These are phyloP conservation scores for Sclerodermus sp. DNA, from an alignment of 2,888 invertebrate genomes.

Conservation along the genomic window DNA sequence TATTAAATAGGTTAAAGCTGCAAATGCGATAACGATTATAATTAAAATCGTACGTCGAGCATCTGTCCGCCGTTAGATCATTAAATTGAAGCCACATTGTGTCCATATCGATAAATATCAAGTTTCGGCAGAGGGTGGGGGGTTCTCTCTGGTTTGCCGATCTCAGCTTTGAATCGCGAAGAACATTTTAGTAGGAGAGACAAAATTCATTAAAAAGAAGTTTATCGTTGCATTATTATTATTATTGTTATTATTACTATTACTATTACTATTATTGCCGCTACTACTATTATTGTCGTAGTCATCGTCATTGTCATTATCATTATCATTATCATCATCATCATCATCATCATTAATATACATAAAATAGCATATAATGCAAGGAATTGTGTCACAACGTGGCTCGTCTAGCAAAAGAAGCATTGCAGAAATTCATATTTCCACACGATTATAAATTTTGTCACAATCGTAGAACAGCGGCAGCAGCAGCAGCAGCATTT, in stretches of 20 bases:
- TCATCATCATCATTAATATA: constrained; percentile 17
- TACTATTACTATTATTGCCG: constrained; percentile 17
- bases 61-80: constrained; percentile 27
- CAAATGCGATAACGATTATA: constrained; percentile 49
- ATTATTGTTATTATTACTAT: constrained; percentile 1
- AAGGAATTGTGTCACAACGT: constrained; percentile 30
- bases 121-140: constrained; percentile 5
- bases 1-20: constrained; percentile 50
- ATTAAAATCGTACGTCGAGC: constrained; percentile 37
- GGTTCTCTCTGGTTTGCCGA: constrained; percentile 13
- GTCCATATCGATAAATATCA: constrained; percentile 1
- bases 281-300: constrained; percentile 31
- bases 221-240: constrained; percentile 8
- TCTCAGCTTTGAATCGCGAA: no score
- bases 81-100: constrained; percentile 17
- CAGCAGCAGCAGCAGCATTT: no score
- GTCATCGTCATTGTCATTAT: constrained; percentile 6
- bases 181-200: constrained; percentile 16
- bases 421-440: constrained; percentile 28
- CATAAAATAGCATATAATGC: constrained; percentile 34
- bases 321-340: constrained; percentile 8
- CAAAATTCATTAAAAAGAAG: constrained; percentile 40
- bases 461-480: constrained; percentile 30
- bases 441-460: constrained; percentile 29
- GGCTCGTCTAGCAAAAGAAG: constrained; percentile 24